Base-by-base conservation (phyloP, 2,888 invertebrate species). In the Ennomos quercinarius region DNA sequence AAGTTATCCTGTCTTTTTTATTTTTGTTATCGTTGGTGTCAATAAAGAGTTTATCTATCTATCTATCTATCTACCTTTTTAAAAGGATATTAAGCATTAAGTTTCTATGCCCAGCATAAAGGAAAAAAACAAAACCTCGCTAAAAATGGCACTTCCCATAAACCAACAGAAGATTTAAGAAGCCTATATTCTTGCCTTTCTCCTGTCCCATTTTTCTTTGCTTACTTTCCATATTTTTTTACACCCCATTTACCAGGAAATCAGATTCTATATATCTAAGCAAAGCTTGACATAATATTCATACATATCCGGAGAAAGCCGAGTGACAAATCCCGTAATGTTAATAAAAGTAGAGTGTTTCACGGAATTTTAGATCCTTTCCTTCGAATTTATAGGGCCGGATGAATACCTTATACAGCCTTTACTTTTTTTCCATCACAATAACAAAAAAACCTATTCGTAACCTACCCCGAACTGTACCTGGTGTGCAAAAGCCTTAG, bases 291-390 rank as follows among this genome's bases (percentile, higher is more conserved):
- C 39, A 38, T 10, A 38, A 44, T 53, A 44, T 48, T 59, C 48
- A 59, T 54, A 51, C 49, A 51, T 51, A 60, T 61, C 44, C 54
- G 50, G 37, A 35, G 38, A 56, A 62, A 66, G 46, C 64, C 52
- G 54, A 53, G 51, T 50, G 56, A 56, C 55, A 61, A 64, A 60
- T 57, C 60, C 48, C 48, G 62, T 61, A 27, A 50, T 57, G 46
- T 59, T 61, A 57, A 63, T 58, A 64, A 67, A 62, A 61, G 49
- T 46, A 46, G 60, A 58, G 48, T 39, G 50, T 61, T 56, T 63
- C 63, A 61, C 56, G 52, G 42, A 56, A 27, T 27, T 27, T 6
- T 27, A 27, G 27, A 6, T 27, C 27, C 27, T 5, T 27, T 27
- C 27, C 5, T 27, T 27, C 4, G 27, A 27, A 27, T 27, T 27